Conservation (phyloP, 2,888 invertebrate genomes). For the Tortricodes alternella region DNA sequence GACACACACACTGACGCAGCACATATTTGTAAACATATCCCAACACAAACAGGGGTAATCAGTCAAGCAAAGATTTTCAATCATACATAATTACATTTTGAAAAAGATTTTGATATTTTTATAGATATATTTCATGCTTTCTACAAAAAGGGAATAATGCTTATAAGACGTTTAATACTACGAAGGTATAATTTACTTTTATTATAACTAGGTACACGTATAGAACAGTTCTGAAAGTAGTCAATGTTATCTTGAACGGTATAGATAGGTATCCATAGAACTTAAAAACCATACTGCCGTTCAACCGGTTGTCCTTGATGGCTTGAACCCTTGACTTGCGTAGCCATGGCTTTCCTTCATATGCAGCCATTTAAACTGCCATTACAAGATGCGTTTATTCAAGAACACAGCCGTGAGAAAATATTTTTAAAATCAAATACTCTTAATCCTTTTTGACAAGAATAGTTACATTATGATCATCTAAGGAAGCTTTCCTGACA, state of each 20-base stretch:
- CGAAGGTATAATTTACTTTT: too few species aligned
- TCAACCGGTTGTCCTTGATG: conserved; percentile 62
- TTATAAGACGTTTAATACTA: too few species aligned
- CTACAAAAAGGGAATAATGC: too few species aligned
- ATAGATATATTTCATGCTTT: too few species aligned
- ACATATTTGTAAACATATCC: conserved; percentile 38
- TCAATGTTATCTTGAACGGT: background rate
- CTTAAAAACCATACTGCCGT: conserved; percentile 34
- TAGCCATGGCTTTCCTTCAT: conserved; percentile 45
- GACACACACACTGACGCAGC: conserved; percentile 45
- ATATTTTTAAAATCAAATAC: background rate
- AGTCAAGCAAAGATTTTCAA: conserved; percentile 47
- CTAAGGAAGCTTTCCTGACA: conserved; percentile 24
- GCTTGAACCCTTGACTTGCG: conserved; percentile 48
- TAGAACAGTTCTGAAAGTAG: background rate
- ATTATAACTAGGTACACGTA: too few species aligned
- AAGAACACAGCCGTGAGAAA: conserved; percentile 5
- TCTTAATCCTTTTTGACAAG: conserved; percentile 2
- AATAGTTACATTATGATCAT: conserved; percentile 4
- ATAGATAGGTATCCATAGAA: conserved; percentile 33
- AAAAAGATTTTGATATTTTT: conserved; percentile 38
- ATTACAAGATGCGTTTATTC: conserved; percentile 4
- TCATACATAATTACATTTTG: conserved; percentile 40
- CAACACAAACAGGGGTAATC: conserved; percentile 45
- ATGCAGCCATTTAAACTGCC: conserved; percentile 19